phyloP scores from a whole-genome alignment of 2,888 invertebrate species.

The Rotaria sp. region DNA sequence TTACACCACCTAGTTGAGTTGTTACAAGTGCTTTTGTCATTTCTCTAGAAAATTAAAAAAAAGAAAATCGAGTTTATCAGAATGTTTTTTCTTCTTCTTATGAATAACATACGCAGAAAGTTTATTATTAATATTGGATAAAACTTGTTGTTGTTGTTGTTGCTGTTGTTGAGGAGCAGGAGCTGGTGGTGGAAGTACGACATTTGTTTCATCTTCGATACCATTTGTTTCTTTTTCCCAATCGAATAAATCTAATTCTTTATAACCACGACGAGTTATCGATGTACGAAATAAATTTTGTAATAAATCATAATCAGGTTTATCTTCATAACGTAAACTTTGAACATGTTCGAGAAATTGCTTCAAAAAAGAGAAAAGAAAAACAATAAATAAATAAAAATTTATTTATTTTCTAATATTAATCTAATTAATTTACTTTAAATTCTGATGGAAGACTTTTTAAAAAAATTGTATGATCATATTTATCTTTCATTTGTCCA shows the following conservation, averaged over 20 bases:
- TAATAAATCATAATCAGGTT: conserved; percentile 88
- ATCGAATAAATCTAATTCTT: conserved; percentile 82
- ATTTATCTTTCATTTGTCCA: conserved; percentile 67
- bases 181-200: no score
- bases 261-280: conserved; percentile 85
- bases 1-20: not conserved
- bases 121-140: not conserved
- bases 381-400: not conserved
- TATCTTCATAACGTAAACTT: conserved; percentile 81
- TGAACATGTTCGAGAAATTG: conserved; percentile 82
- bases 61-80: no score
- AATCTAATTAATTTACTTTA: conserved; percentile 59
- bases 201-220: conserved; percentile 3
- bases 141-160: not conserved
- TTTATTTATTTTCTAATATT: not conserved
- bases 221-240: conserved; percentile 68
- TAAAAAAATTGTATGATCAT: conserved; percentile 81
- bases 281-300: conserved; percentile 65
- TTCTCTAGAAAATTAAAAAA: not conserved
- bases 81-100: not conserved
- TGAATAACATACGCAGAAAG: not conserved
- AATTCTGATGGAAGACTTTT: conserved; percentile 90
- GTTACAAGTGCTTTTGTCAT: conserved; percentile 12
- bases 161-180: not conserved
- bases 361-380: not conserved